Evolutionary conservation across 2,797 vertebrate genomes (phyloP), one percentile per base, ranked within the genome.

Genomic region (Enteromius thamalakanensis): DNA sequence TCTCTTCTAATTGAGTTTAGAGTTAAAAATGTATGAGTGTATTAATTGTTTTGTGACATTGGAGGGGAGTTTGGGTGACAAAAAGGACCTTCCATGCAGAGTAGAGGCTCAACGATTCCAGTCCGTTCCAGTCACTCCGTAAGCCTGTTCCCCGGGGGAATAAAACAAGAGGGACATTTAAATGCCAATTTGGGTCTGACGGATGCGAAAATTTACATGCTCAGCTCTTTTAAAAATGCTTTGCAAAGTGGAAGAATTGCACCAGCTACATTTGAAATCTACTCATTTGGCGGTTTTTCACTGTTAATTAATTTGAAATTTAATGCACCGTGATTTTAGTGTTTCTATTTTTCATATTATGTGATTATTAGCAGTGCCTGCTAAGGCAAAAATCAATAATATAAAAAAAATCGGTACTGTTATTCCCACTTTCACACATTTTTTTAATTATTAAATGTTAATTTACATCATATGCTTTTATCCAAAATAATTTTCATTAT

Each of bases 21-120:
- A 67, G 89, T 90, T 89, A 92, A 89, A 90, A 91, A 89, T 91
- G 90, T 88, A 90, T 90, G 89, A 91, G 89, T 79, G 85, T 89
- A 91, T 92, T 91, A 91, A 91, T 90, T 89, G 87, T 89, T 88
- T 86, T 83, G 47, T 88, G 85, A 77, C 79, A 76, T 81, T 88
- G 77, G 77, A 71, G 55, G 42, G 62, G 77, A 53, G 80, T 83
- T 86, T 74, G 83, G 21, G 34, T 87, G 80, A 86, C 85, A 84
- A 76, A 85, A 58, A 79, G 81, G 84, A 76, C 75, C 71, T 68
- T 81, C 81, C 70, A 78, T 76, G 80, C 72, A 19, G 80, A 71
- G 74, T 75, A 32, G 75, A 81, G 67, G 81, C 81, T 83, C 70
- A 70, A 81, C 62, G 75, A 77, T 47, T 85, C 80, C 76, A 68